These are phyloP conservation scores for Solenodon paradoxus DNA, from an alignment of 2,113 vertebrate species.

Conservation along the genomic window DNA sequence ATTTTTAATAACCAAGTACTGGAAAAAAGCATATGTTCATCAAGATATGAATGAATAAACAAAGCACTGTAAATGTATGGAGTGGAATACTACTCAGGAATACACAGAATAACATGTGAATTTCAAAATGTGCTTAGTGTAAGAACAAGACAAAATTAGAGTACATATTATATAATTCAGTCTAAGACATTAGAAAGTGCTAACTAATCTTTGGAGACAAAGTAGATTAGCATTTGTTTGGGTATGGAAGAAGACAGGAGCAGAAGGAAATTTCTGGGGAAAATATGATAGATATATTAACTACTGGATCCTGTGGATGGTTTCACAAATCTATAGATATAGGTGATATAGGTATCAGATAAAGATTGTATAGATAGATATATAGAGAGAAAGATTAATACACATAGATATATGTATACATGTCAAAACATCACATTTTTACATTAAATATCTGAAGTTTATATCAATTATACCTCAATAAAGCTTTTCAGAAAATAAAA, in stretches of 20 bases:
- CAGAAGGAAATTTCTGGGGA: no score
- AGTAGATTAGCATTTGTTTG: background rate
- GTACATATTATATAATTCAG: background rate
- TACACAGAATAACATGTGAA: background rate
- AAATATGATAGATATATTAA: background rate
- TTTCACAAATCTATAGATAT: no score
- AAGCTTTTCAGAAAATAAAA: background rate
- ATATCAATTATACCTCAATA: background rate
- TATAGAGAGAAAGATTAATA: no score
- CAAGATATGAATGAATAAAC: background rate
- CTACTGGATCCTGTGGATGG: background rate
- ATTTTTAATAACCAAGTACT: background rate
- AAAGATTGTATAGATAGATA: no score
- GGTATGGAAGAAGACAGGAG: accelerated
- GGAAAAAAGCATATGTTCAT: background rate
- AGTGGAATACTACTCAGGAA: background rate
- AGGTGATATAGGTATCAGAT: no score
- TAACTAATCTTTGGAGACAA: background rate
- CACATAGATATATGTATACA: no score
- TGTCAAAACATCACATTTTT: background rate
- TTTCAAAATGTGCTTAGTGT: background rate
- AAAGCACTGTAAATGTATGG: background rate
- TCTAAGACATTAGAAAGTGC: background rate
- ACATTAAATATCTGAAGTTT: background rate
- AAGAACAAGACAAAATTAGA: background rate